These are phyloP conservation scores for Silurus meridionalis DNA, from an alignment of 2,113 vertebrate species.

Conservation along the genomic window DNA sequence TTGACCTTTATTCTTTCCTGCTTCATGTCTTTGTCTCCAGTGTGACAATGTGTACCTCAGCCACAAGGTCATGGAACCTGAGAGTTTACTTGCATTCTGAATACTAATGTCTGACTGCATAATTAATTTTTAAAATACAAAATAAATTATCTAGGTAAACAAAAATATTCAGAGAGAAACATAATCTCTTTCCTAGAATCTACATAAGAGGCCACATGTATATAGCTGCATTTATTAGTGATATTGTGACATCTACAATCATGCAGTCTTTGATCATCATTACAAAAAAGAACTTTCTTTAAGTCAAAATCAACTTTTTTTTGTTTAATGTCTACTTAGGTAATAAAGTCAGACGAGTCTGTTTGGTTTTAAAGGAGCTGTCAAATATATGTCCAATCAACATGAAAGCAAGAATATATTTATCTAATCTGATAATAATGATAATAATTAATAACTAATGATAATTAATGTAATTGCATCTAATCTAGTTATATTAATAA, in stretches of 20 bases:
- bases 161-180: neutral
- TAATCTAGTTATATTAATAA: neutral
- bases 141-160: neutral
- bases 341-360: neutral
- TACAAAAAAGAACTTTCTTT: neutral
- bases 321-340: neutral
- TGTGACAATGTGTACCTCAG: neutral
- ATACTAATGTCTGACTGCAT: slow-evolving; percentile 33
- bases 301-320: neutral
- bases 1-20: slow-evolving; percentile 5
- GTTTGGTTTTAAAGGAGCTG: neutral
- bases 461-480: too few relatives aligned
- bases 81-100: slow-evolving; percentile 15
- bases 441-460: too few relatives aligned
- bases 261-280: neutral
- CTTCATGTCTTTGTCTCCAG: slow-evolving; percentile 19
- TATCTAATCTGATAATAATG: too few relatives aligned
- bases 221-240: too few relatives aligned
- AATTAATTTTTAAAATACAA: neutral
- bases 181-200: too few relatives aligned
- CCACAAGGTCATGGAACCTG: slow-evolving; percentile 19
- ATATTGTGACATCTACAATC: neutral
- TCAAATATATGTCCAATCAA: neutral
- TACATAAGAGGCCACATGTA: too few relatives aligned
- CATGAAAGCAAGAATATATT: neutral